phyloP scores from a whole-genome alignment of 2,797 vertebrate species.

The Argentina silus region DNA sequence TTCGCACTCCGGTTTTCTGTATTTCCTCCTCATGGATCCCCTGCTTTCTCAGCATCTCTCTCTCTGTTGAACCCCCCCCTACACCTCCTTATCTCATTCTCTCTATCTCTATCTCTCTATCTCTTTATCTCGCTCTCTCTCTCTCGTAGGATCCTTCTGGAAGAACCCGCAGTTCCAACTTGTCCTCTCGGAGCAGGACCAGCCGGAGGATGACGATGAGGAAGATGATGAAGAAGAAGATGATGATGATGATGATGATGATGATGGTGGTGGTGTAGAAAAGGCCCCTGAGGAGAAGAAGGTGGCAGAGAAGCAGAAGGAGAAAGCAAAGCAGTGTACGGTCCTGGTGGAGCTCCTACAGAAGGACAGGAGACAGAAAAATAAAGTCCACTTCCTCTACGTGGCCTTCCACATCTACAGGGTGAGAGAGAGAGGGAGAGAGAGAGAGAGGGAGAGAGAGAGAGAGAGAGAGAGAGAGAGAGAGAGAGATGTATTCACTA shows the following conservation, averaged over 20 bases:
- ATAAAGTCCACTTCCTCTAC: slow-evolving; percentile 70
- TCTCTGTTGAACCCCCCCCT: no score
- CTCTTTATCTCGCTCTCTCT: not conserved
- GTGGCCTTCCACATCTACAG: slow-evolving; percentile 80
- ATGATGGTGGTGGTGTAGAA: not conserved
- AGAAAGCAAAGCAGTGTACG: slow-evolving; percentile 68
- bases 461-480: not conserved
- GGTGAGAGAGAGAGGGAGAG: slow-evolving; percentile 46
- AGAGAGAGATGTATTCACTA: no score
- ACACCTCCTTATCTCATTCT: not conserved
- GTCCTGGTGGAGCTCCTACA: slow-evolving; percentile 81
- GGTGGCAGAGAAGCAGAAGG: slow-evolving; percentile 57
- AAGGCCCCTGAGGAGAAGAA: slow-evolving; percentile 32
- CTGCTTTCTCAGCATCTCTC: no score
- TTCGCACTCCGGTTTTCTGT: no score
- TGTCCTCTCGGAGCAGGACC: slow-evolving; percentile 70
- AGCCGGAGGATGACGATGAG: slow-evolving; percentile 45
- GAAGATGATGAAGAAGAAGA: slow-evolving; percentile 56
- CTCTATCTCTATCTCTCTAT: not conserved
- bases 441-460: not conserved
- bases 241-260: slow-evolving; percentile 34
- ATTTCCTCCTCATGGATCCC: no score
- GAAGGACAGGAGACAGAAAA: slow-evolving; percentile 73
- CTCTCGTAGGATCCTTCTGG: slow-evolving; percentile 74
- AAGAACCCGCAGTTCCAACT: slow-evolving; percentile 82